Conservation (phyloP, 2,113 vertebrate genomes). For the Dromaius novaehollandiae region DNA sequence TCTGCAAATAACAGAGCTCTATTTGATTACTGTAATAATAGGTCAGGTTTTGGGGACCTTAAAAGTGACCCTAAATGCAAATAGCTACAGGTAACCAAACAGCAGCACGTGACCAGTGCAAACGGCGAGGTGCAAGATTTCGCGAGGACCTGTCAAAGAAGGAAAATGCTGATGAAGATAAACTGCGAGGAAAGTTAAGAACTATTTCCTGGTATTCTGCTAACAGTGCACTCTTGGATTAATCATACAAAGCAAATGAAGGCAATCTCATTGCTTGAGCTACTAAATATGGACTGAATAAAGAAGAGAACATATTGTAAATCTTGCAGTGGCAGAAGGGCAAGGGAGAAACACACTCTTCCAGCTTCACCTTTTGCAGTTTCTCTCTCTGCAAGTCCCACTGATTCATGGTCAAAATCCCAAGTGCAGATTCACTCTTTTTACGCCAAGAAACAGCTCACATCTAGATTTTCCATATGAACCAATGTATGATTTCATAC, state of each 20-base stretch:
- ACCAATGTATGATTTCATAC: neutral
- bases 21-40: neutral
- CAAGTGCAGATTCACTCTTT: neutral
- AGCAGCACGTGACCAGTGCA: neutral
- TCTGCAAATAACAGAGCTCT: neutral
- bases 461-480: neutral
- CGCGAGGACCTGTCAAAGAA: neutral
- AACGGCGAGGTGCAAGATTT: neutral
- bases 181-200: neutral
- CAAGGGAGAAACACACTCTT: slow-evolving; percentile 24
- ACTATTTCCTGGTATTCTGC: slow-evolving; percentile 14
- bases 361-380: slow-evolving; percentile 3
- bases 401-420: slow-evolving; percentile 12
- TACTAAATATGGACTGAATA: slow-evolving; percentile 16
- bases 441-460: neutral
- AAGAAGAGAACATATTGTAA: neutral
- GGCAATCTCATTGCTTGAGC: slow-evolving; percentile 26
- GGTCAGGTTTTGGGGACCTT: neutral
- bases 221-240: fast-evolving
- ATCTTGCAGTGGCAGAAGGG: neutral
- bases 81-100: neutral
- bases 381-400: neutral
- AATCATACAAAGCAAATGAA: slow-evolving; percentile 12
- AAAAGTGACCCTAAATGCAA: neutral
- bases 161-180: neutral